Evolutionary conservation across 2,113 vertebrate species (phyloP).

Genomic region (Brienomyrus brachyistius): DNA sequence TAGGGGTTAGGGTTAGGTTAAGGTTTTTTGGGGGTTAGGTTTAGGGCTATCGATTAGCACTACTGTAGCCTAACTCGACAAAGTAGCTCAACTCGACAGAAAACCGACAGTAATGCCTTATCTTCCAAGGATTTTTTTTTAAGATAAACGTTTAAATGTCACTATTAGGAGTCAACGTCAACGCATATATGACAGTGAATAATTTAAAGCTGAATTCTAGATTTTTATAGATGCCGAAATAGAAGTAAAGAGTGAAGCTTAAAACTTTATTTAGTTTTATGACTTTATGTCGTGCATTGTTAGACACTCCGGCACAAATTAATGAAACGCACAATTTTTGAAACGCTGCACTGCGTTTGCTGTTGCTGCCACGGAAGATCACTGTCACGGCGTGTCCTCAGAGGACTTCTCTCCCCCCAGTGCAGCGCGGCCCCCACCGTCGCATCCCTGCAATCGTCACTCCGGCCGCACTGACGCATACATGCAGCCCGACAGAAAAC

Average conservation of each 20-base stretch:
- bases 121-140: neutral
- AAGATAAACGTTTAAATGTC: neutral
- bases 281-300: neutral
- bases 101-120: neutral
- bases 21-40: no score
- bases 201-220: neutral
- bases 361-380: neutral
- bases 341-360: neutral
- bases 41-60: no score
- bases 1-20: no score
- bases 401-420: neutral
- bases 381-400: neutral
- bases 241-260: neutral
- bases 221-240: neutral
- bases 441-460: neutral
- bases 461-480: conserved; percentile 5
- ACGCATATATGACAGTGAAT: neutral
- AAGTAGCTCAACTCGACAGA: no score
- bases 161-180: neutral
- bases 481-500: neutral
- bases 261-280: neutral
- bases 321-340: neutral
- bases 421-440: neutral
- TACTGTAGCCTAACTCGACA: no score
- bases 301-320: neutral